Percentiles rank a stretch among this genome's conserved stretches.
Conservation (phyloP, 2,113 vertebrate species). For the Aspidoscelis tigris region DNA sequence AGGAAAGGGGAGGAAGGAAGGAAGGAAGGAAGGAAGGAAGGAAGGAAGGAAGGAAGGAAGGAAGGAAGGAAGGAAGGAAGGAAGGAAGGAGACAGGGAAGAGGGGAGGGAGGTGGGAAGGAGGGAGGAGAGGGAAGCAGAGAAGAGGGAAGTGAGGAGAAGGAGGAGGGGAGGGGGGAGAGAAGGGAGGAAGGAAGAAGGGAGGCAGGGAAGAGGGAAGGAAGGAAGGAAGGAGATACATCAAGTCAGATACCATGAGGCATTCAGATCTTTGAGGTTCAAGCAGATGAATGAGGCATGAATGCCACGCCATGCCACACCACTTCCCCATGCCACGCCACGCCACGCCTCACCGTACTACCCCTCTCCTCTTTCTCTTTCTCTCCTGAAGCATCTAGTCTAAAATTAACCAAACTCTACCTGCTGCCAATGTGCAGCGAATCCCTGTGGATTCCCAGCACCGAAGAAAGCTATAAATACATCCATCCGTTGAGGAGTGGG, state of each 20-base stretch:
- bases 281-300: background rate
- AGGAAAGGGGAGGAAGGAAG: too few relatives aligned
- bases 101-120: background rate
- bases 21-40: background rate
- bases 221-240: conserved; percentile 8
- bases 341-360: background rate
- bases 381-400: conserved; percentile 41
- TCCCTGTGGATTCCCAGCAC: conserved; percentile 55
- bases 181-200: too few relatives aligned
- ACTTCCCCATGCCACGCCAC: too few relatives aligned
- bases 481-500: conserved; percentile 47
- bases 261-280: conserved; percentile 51
- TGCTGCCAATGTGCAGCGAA: conserved; percentile 50
- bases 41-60: too few relatives aligned
- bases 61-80: too few relatives aligned
- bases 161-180: too few relatives aligned
- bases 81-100: accelerated
- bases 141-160: conserved; percentile 15
- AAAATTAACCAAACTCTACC: conserved; percentile 64
- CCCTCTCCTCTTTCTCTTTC: background rate
- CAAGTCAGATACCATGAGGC: background rate
- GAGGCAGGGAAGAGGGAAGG: too few relatives aligned
- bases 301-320: too few relatives aligned
- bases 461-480: conserved; percentile 63
- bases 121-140: background rate